Conservation (phyloP, 2,888 invertebrate genomes). For the Gnatocerus cornutus region DNA sequence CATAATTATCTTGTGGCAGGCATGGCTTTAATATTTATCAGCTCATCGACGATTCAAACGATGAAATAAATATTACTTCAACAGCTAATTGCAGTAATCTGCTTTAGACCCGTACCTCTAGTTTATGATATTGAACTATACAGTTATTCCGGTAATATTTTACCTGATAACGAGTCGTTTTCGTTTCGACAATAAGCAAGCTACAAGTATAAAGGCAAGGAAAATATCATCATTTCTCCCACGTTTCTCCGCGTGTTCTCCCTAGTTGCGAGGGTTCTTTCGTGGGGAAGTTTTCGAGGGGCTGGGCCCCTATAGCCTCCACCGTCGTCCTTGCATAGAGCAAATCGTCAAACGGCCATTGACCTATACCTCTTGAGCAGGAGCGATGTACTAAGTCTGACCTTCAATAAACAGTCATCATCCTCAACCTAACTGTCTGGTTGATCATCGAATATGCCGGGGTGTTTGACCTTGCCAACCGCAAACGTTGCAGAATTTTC, state of each 20-base stretch:
- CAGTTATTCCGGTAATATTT: too few species aligned
- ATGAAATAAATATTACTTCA: too few species aligned
- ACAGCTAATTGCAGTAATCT: too few species aligned
- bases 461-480: constrained; percentile 51
- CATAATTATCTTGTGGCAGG: too few species aligned
- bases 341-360: constrained; percentile 49
- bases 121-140: too few species aligned
- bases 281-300: constrained; percentile 10
- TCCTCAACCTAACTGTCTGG: constrained; percentile 56
- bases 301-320: neutral
- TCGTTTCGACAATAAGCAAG: neutral
- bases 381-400: constrained; percentile 52
- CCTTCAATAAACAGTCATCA: constrained; percentile 54
- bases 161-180: neutral
- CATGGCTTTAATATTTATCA: too few species aligned
- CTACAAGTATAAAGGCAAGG: neutral
- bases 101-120: too few species aligned
- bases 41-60: too few species aligned
- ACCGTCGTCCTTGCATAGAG: constrained; percentile 24
- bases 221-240: constrained; percentile 31
- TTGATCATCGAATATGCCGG: constrained; percentile 49
- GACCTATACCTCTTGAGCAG: constrained; percentile 48
- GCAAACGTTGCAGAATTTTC: constrained; percentile 39
- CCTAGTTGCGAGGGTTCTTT: constrained; percentile 20
- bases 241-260: constrained; percentile 34